These are phyloP conservation scores for Etia nguti DNA, from an alignment of 2,113 vertebrate species.

Conservation along the genomic window DNA sequence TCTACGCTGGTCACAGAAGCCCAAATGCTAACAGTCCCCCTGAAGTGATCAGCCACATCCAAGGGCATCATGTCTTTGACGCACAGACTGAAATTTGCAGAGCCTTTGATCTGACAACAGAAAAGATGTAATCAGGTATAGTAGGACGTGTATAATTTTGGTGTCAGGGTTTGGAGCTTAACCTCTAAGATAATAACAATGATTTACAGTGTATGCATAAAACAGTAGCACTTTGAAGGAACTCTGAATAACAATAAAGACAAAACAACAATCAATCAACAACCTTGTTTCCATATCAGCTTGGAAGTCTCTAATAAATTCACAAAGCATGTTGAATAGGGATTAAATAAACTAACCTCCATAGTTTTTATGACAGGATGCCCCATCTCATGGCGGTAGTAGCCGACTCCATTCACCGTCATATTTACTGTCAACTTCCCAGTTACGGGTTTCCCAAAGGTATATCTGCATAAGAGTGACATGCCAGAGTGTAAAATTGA, in stretches of 20 bases:
- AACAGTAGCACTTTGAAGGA: background rate
- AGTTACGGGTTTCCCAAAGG: conserved; percentile 86
- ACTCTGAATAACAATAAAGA: background rate
- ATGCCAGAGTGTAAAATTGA: background rate
- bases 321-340: background rate
- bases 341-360: conserved; percentile 73
- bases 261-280: background rate
- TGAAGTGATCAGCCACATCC: conserved; percentile 87
- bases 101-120: conserved; percentile 79
- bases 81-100: conserved; percentile 81
- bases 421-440: conserved; percentile 86
- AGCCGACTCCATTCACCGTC: conserved; percentile 90
- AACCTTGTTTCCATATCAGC: background rate
- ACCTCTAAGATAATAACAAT: background rate
- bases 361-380: conserved; percentile 83
- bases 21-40: conserved; percentile 87
- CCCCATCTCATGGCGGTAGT: conserved; percentile 89
- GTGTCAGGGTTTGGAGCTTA: background rate
- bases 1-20: conserved; percentile 79
- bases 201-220: background rate
- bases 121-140: background rate
- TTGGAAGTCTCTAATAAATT: background rate
- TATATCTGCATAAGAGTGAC: conserved; percentile 74
- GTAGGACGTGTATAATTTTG: background rate
- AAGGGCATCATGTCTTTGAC: conserved; percentile 91